Conservation (phyloP, 2,113 vertebrate species). For the Pachyramphus minor region DNA sequence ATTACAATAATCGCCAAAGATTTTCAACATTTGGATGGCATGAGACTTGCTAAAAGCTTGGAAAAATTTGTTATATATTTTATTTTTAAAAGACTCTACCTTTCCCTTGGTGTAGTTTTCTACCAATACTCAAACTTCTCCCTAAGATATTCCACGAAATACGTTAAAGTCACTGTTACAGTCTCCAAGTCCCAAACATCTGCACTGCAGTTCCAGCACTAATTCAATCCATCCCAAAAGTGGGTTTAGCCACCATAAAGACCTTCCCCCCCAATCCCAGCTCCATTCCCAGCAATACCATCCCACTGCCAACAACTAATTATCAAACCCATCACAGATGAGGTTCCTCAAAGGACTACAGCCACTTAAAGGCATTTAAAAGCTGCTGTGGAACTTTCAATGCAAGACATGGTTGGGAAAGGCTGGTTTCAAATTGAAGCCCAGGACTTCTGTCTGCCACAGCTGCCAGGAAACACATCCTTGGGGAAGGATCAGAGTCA, state of each 20-base stretch:
- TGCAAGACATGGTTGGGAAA: background rate
- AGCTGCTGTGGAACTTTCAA: background rate
- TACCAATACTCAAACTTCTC: background rate
- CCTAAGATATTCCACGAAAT: background rate
- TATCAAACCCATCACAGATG: background rate
- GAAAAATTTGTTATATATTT: background rate
- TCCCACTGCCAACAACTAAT: background rate
- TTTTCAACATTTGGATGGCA: background rate
- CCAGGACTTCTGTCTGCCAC: background rate
- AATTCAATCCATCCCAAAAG: background rate
- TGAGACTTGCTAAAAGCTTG: background rate
- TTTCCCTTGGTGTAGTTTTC: background rate
- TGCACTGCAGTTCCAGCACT: background rate
- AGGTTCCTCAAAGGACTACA: background rate
- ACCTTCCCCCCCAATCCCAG: background rate
- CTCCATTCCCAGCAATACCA: background rate
- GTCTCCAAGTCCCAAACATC: background rate
- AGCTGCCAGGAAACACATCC: background rate
- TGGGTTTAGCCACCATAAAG: background rate
- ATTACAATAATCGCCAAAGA: background rate
- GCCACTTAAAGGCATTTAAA: background rate
- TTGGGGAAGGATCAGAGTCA: background rate
- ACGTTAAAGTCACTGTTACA: background rate
- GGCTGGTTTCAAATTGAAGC: background rate
- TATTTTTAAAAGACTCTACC: background rate